Conservation (phyloP, 2,888 invertebrate species). For the Ophion slaviceki region DNA sequence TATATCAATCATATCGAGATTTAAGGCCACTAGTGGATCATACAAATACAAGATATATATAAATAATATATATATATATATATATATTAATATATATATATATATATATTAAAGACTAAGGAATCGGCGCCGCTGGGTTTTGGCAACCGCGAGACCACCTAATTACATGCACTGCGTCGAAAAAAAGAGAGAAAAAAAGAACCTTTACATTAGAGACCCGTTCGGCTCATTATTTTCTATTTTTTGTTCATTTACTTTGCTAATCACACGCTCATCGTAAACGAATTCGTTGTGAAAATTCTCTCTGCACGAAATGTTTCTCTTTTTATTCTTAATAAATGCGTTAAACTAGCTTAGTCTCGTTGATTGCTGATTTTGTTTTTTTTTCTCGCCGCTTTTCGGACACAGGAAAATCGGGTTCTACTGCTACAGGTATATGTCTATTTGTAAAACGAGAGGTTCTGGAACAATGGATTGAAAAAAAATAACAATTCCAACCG, state of each 20-base stretch:
- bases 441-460: neutral
- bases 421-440: slow-evolving; percentile 20
- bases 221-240: slow-evolving; percentile 10
- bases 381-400: slow-evolving; percentile 33
- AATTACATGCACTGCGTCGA: slow-evolving; percentile 71
- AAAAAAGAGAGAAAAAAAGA: slow-evolving; percentile 35
- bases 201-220: slow-evolving; percentile 16
- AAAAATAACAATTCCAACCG: neutral
- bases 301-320: slow-evolving; percentile 15
- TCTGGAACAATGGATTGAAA: neutral
- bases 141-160: slow-evolving; percentile 58
- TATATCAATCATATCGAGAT: slow-evolving; percentile 68
- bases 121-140: slow-evolving; percentile 74
- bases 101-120: slow-evolving; percentile 68
- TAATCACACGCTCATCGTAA: slow-evolving; percentile 53
- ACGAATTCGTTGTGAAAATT: slow-evolving; percentile 38
- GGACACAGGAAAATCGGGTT: slow-evolving; percentile 46
- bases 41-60: slow-evolving; percentile 82
- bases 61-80: slow-evolving; percentile 51
- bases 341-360: neutral
- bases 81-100: slow-evolving; percentile 78
- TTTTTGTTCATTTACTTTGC: neutral
- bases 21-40: slow-evolving; percentile 83
- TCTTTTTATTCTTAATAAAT: slow-evolving; percentile 1
- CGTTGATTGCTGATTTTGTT: neutral